Evolutionary conservation across 2,888 invertebrate genomes (phyloP).

Genomic region (Cryptocheilus praepositus): DNA sequence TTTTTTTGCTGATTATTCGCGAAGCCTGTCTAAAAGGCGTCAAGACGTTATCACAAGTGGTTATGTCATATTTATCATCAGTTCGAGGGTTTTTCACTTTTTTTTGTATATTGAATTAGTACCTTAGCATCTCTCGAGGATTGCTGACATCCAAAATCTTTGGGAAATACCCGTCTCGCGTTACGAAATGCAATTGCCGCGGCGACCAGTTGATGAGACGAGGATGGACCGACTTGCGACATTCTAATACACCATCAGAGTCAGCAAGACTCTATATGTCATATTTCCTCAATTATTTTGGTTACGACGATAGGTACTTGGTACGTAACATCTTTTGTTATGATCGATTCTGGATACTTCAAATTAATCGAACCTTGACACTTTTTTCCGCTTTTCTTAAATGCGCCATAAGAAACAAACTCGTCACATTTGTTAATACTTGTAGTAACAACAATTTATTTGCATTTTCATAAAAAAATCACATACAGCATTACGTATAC

Average conservation of each 20-base stretch:
- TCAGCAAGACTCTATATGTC: constrained; percentile 15
- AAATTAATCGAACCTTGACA: not conserved
- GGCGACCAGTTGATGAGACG: constrained; percentile 64
- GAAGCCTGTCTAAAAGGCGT: not conserved
- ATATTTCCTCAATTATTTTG: not conserved
- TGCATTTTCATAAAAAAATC: constrained; percentile 35
- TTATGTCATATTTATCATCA: no score
- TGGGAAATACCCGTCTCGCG: constrained; percentile 68
- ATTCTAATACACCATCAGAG: constrained; percentile 26
- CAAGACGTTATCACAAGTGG: not conserved
- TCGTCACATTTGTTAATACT: not conserved
- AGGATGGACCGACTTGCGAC: constrained; percentile 56
- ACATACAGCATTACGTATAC: constrained; percentile 22
- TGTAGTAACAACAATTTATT: constrained; percentile 40
- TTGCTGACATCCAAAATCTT: constrained; percentile 53
- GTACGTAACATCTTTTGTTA: constrained; percentile 8
- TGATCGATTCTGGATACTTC: not conserved
- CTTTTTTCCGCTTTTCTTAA: no score
- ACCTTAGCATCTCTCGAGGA: no score
- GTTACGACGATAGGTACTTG: not conserved
- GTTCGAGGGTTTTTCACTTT: no score
- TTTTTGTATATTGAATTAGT: no score
- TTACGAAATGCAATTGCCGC: constrained; percentile 65
- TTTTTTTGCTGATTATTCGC: not conserved
- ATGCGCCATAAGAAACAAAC: not conserved